Conservation (phyloP, 2,888 invertebrate species). For the Drosophila lacicola region DNA sequence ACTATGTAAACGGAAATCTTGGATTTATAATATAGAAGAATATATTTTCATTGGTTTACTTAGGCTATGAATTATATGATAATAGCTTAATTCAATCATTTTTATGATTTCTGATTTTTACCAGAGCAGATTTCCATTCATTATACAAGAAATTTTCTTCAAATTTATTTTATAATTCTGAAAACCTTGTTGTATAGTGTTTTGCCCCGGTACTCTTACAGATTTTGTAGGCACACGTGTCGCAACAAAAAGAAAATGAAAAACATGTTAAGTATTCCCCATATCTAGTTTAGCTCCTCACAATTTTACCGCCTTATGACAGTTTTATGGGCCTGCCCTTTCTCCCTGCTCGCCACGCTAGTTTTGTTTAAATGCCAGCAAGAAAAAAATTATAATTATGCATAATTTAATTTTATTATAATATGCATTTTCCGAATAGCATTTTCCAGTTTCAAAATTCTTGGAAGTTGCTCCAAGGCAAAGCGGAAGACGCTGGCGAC, state of each 20-base stretch:
- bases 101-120: no score
- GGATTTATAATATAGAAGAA: no score
- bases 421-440: constrained; percentile 66
- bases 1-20: no score
- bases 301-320: constrained; percentile 66
- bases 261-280: constrained; percentile 41
- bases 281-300: constrained; percentile 42
- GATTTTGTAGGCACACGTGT: constrained; percentile 47
- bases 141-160: no score
- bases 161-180: not conserved
- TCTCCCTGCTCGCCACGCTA: constrained; percentile 23
- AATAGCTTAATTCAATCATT: no score
- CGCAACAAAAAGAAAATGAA: constrained; percentile 24
- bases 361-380: constrained; percentile 67
- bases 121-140: no score
- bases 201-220: constrained; percentile 2
- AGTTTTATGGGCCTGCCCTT: constrained; percentile 55
- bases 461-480: constrained; percentile 46
- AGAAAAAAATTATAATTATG: constrained; percentile 70
- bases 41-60: no score
- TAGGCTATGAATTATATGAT: no score
- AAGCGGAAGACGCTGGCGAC: constrained; percentile 77
- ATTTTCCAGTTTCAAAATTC: constrained; percentile 53
- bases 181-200: constrained; percentile 33
- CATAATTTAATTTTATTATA: constrained; percentile 74